Conservation (phyloP, 2,888 invertebrate species). For the Mycalesis mineus region DNA sequence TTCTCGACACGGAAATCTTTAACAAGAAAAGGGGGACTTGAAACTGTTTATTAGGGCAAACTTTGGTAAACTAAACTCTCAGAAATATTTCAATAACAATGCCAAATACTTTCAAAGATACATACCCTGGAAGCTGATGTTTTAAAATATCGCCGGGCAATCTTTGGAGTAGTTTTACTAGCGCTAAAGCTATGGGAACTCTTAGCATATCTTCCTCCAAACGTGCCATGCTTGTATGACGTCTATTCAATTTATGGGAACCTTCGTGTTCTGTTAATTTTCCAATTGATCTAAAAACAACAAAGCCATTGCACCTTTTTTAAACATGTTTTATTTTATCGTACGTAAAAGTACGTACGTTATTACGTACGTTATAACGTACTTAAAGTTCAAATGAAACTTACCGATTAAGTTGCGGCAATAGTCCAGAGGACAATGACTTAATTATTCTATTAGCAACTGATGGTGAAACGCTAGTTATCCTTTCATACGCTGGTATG, state of each 20-base stretch:
- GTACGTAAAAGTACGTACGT: no score
- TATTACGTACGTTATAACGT: no score
- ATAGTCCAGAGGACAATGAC: conserved; percentile 82
- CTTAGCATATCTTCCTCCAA: conserved; percentile 94
- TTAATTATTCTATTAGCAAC: conserved; percentile 87
- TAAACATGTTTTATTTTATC: no score
- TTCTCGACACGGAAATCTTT: no score
- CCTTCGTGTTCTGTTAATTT: conserved; percentile 83
- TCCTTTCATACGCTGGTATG: conserved; percentile 60
- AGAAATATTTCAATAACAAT: no score
- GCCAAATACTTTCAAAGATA: background rate
- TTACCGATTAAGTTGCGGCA: conserved; percentile 88
- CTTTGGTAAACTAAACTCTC: no score
- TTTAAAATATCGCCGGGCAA: conserved; percentile 87
- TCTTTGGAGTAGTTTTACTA: conserved; percentile 93
- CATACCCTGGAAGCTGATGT: conserved; percentile 88
- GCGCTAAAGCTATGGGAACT: conserved; percentile 94
- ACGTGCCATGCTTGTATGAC: conserved; percentile 80
- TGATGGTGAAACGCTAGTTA: conserved; percentile 80
- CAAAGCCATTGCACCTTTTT: background rate
- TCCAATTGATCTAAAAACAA: conserved; percentile 55
- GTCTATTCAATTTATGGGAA: conserved; percentile 87
- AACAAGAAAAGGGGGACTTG: no score
- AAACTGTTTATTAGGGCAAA: no score
- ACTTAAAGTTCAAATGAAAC: conserved; percentile 23